Conservation (phyloP, 2,888 invertebrate species). For the Halictus ligatus region DNA sequence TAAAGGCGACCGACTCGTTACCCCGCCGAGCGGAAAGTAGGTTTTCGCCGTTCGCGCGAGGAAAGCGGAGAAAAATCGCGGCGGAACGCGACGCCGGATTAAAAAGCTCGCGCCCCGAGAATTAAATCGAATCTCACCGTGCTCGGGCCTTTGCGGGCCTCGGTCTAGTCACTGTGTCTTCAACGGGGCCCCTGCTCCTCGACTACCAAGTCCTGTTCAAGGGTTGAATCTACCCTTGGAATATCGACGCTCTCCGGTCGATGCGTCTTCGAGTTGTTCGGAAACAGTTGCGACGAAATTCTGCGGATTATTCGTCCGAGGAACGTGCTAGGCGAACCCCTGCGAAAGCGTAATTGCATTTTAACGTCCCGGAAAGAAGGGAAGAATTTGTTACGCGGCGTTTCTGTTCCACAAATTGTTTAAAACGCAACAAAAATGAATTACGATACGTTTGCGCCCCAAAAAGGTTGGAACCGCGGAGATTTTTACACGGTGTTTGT, state of each 20-base stretch:
- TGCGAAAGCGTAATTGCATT: background rate
- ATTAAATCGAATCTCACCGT: background rate
- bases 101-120: background rate
- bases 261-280: background rate
- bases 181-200: background rate
- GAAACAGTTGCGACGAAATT: background rate
- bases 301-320: background rate
- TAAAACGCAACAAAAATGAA: background rate
- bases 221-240: background rate
- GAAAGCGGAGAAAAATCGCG: slow-evolving; percentile 29
- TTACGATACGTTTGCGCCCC: background rate
- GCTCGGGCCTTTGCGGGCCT: background rate
- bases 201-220: background rate
- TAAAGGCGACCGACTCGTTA: slow-evolving; percentile 57
- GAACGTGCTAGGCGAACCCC: background rate
- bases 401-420: background rate
- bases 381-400: background rate
- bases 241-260: background rate
- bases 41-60: slow-evolving; percentile 18
- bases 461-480: background rate
- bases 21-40: slow-evolving; percentile 7
- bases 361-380: background rate
- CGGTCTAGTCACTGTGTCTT: background rate
- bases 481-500: background rate
- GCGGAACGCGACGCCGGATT: slow-evolving; percentile 22